Conservation (phyloP, 2,113 vertebrate species). For the Rhodinocichla rosea region DNA sequence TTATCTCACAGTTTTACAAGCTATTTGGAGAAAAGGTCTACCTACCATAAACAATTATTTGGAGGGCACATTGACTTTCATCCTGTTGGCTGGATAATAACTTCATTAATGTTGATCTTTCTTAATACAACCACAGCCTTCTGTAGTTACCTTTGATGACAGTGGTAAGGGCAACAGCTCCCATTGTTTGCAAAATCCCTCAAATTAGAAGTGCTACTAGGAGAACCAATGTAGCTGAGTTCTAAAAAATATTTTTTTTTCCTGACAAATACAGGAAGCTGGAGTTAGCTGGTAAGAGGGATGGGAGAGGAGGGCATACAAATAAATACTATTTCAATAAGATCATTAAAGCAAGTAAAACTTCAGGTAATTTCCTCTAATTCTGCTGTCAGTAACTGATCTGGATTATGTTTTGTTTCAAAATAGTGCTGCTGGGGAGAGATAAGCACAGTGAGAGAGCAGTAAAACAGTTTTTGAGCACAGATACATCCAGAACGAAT, state of each 20-base stretch:
- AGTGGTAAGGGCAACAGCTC: background rate
- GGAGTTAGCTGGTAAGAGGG: background rate
- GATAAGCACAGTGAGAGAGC: constrained; percentile 14
- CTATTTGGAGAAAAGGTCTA: background rate
- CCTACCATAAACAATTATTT: background rate
- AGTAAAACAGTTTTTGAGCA: background rate
- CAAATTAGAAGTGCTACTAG: background rate
- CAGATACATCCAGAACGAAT: background rate
- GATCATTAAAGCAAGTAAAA: constrained; percentile 15
- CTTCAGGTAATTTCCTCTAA: constrained; percentile 55
- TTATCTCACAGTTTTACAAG: background rate
- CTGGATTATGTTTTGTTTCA: constrained; percentile 47
- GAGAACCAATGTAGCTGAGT: background rate
- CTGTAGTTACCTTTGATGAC: background rate
- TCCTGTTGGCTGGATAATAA: background rate
- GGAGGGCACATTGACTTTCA: background rate
- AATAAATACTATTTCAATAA: background rate
- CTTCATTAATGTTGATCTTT: background rate
- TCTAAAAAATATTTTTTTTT: background rate
- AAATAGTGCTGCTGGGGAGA: background rate
- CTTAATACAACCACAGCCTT: background rate
- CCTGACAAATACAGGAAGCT: constrained; percentile 33
- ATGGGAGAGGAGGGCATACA: background rate
- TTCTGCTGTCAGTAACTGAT: constrained; percentile 19
- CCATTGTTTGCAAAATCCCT: background rate